phyloP scores from a whole-genome alignment of 2,888 invertebrate species.

The Metalampra italica region DNA sequence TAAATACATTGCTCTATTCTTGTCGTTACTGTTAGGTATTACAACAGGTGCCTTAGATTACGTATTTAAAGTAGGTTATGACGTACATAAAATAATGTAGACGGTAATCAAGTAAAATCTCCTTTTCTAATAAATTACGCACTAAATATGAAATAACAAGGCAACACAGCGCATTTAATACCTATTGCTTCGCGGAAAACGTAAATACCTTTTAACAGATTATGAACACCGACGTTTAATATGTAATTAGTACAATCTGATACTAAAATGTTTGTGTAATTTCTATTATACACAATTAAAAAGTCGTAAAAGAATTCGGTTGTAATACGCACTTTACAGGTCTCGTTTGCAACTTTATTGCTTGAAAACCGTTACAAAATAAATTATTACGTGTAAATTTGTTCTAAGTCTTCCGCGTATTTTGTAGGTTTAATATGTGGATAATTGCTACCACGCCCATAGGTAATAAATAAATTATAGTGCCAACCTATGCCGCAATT shows the following conservation, averaged over 20 bases:
- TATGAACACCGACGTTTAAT: not conserved
- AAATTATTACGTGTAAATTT: constrained; percentile 5
- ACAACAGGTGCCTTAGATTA: no score
- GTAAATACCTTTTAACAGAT: not conserved
- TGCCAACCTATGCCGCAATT: not conserved
- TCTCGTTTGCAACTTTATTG: not conserved
- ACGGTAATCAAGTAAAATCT: no score
- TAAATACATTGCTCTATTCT: no score
- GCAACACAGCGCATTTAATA: not conserved
- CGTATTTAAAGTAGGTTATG: no score
- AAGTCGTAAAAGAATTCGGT: constrained; percentile 1
- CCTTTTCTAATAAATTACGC: no score
- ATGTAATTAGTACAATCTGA: constrained; percentile 1
- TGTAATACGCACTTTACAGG: not conserved
- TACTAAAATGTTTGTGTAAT: constrained; percentile 3
- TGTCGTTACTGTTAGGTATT: no score
- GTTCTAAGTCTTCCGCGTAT: not conserved
- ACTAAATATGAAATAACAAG: no score
- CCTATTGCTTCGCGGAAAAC: not conserved
- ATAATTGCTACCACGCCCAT: not conserved
- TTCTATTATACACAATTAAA: constrained; percentile 1
- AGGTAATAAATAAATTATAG: not conserved
- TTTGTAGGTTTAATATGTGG: not conserved
- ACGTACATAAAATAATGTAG: no score
- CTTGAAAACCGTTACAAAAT: not conserved